Evolutionary conservation across 2,797 vertebrate species (phyloP), one percentile per base, ranked within the genome.

Genomic region (Hyperoplus lanceolatus): DNA sequence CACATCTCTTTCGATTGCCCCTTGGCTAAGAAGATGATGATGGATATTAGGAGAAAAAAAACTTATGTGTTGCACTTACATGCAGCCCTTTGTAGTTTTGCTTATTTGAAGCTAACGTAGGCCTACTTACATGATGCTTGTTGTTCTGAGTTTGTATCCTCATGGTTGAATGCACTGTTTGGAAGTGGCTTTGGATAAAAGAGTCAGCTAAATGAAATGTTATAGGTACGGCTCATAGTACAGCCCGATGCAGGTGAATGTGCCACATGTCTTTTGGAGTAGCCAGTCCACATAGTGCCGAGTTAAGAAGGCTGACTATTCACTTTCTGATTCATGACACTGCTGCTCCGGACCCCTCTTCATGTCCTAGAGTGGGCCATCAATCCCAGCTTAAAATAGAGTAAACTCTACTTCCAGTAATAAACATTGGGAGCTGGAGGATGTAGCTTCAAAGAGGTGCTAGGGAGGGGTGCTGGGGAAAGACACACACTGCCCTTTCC

Each of bases 261-360:
- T 70, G 12, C 18, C n/a, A 12, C 18, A 41, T 59, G 56, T 59
- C 46, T 68, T n/a, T 43, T 8, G 16, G 12, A 60, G 56, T n/a
- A 61, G 14, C 41, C 10, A n/a, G 11, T 58, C 49, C 7, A 29
- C 10, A 69, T n/a, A 70, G 64, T 60, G 77, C 82, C 77, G 74
- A 80, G 41, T 58, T 57, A 51, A 60, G 43, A 51, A 16, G 29
- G 51, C 12, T 48, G 41, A 8, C 49, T 18, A 4, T 69, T 68
- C 7, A 49, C 56, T 64, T 15, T 42, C 58, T 74, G 75, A 89
- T 83, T 81, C 29, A 70, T 29, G 60, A 41, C 53, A 16, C 16
- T 3, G 3, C 50, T 43, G 46, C 42, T 45, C 51, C 42, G 46
- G 11, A 55, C 46, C n/a, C 29, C 53, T n/a, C 49, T 29, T 49